Conservation (phyloP, 37 sponge, comb jelly and placozoan species). For the Axinella damicornis region DNA sequence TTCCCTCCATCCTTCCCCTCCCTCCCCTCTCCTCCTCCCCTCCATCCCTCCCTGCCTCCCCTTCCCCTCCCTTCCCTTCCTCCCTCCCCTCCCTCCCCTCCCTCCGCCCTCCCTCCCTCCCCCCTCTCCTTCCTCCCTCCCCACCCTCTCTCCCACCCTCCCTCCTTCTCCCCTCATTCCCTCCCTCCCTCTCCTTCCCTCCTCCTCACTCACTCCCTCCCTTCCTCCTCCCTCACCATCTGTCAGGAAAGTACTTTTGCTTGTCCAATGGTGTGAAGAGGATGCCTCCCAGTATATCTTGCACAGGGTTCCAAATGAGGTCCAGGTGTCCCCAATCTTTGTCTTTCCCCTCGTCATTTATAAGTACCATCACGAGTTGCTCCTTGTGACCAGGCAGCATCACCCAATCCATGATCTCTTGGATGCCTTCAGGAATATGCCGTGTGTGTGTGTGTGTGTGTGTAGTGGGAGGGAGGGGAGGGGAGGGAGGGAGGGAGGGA, state of each 20-base stretch:
- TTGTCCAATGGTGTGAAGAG: constrained; percentile 67
- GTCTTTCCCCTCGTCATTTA: constrained; percentile 52
- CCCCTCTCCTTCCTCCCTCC: background rate
- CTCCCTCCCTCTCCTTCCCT: background rate
- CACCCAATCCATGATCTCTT: constrained; percentile 64
- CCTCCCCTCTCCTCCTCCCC: too few species aligned
- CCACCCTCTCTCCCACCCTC: background rate
- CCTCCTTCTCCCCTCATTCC: background rate
- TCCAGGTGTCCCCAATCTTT: constrained; percentile 57
- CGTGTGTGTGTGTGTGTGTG: too few species aligned
- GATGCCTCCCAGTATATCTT: constrained; percentile 15
- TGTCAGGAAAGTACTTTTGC: constrained; percentile 28
- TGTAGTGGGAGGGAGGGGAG: too few species aligned
- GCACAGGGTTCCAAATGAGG: constrained; percentile 46
- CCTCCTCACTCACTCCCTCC: background rate
- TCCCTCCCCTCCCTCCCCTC: too few species aligned
- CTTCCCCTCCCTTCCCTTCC: too few species aligned
- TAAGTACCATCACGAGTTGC: constrained; percentile 46
- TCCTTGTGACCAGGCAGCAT: constrained; percentile 10
- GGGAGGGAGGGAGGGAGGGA: too few species aligned
- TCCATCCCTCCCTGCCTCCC: too few species aligned
- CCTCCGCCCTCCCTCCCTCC: too few species aligned
- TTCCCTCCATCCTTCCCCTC: too few species aligned
- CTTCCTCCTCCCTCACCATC: constrained; percentile 22
- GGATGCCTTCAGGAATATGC: constrained; percentile 13